phyloP scores from a whole-genome alignment of 1,140 invertebrate species.

The Microplitis mediator region DNA sequence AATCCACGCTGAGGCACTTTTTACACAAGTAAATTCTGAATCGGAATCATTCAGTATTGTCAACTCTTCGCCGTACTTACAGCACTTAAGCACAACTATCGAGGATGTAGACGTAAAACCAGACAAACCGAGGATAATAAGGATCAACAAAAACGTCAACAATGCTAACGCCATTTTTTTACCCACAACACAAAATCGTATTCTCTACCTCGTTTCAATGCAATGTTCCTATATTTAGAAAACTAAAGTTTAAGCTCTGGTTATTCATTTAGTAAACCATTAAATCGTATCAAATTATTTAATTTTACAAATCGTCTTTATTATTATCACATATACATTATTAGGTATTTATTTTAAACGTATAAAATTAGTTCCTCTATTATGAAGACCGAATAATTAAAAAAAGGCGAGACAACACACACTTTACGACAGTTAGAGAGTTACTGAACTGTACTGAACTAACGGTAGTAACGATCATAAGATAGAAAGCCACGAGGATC shows the following conservation, averaged over 20 bases:
- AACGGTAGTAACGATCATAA: conserved; percentile 36
- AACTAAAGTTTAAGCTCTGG: too few species aligned
- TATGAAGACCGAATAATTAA: too few species aligned
- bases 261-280: too few species aligned
- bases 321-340: too few species aligned
- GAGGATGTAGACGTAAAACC: conserved; percentile 39
- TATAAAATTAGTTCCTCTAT: too few species aligned
- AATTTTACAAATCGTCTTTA: too few species aligned
- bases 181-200: background rate
- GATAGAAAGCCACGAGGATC: conserved; percentile 42
- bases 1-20: conserved; percentile 49
- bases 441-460: background rate
- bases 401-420: background rate
- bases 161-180: conserved; percentile 5
- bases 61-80: conserved; percentile 56
- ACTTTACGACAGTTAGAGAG: background rate
- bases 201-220: background rate
- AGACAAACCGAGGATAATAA: background rate
- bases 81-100: conserved; percentile 63
- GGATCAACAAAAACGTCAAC: background rate
- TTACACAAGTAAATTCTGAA: conserved; percentile 34
- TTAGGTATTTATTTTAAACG: too few species aligned
- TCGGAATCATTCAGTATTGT: conserved; percentile 21
- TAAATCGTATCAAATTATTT: too few species aligned
- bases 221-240: too few species aligned